These are phyloP conservation scores for Chelonoidis abingdonii DNA, from an alignment of 2,113 vertebrate genomes.

Conservation along the genomic window DNA sequence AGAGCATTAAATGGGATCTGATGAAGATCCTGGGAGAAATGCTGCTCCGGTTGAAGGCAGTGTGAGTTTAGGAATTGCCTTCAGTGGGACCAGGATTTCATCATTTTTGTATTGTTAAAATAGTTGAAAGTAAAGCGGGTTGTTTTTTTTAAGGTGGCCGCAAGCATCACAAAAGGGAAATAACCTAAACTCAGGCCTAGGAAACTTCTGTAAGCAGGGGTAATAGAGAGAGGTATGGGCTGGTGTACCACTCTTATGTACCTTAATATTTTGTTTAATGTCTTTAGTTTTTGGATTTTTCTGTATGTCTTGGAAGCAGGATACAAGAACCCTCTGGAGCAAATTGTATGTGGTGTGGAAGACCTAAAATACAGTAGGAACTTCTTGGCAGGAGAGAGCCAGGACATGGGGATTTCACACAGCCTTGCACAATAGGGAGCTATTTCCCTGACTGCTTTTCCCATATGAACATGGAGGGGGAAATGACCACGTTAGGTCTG, in stretches of 20 bases:
- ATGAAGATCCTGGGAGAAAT: neutral
- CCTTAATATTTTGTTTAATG: neutral
- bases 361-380: neutral
- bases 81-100: neutral
- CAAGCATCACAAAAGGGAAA: neutral
- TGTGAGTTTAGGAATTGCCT: neutral
- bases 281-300: neutral
- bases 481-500: neutral
- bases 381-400: neutral
- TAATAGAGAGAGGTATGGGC: neutral
- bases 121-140: neutral
- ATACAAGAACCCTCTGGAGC: neutral
- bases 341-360: neutral
- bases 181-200: neutral
- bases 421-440: neutral
- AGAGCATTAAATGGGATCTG: neutral
- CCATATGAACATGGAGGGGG: neutral
- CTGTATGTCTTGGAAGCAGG: neutral
- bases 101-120: neutral
- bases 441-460: neutral
- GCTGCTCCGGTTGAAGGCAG: neutral
- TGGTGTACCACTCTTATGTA: neutral
- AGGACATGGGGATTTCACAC: neutral
- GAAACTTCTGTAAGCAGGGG: neutral
- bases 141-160: neutral